phyloP scores from a whole-genome alignment of 2,888 invertebrate species.

The Helicoverpa assulta region DNA sequence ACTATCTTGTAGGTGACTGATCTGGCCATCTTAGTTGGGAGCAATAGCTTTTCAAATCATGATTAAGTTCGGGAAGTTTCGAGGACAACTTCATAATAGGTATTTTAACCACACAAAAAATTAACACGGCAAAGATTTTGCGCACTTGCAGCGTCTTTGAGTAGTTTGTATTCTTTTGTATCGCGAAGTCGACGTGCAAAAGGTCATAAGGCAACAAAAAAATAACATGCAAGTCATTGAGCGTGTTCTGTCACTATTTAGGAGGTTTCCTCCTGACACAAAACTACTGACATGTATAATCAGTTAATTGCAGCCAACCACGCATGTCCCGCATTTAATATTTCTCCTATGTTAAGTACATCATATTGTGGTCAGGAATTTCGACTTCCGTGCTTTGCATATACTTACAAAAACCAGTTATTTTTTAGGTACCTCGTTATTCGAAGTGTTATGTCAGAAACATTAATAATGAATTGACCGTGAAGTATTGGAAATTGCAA shows the following conservation, averaged over 20 bases:
- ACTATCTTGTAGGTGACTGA: too few relatives aligned
- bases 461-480: constrained; percentile 28
- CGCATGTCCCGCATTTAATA: constrained; percentile 30
- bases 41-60: too few relatives aligned
- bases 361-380: constrained; percentile 27
- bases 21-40: too few relatives aligned
- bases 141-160: not conserved
- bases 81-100: too few relatives aligned
- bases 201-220: constrained; percentile 2
- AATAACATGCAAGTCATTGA: constrained; percentile 19
- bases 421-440: constrained; percentile 10
- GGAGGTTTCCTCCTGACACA: constrained; percentile 45
- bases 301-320: constrained; percentile 41
- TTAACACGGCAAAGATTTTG: not conserved
- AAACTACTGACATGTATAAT: constrained; percentile 37
- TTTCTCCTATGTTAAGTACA: constrained; percentile 25
- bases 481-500: constrained; percentile 17
- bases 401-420: constrained; percentile 12
- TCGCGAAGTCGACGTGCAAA: not conserved
- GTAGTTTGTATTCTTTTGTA: not conserved
- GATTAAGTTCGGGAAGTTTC: too few relatives aligned
- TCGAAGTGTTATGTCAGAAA: constrained; percentile 14
- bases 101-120: too few relatives aligned
- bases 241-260: constrained; percentile 47
- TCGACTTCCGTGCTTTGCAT: constrained; percentile 39